These are phyloP conservation scores for Sarcophaga peregrina DNA, from an alignment of 1,140 invertebrate genomes.

Conservation along the genomic window DNA sequence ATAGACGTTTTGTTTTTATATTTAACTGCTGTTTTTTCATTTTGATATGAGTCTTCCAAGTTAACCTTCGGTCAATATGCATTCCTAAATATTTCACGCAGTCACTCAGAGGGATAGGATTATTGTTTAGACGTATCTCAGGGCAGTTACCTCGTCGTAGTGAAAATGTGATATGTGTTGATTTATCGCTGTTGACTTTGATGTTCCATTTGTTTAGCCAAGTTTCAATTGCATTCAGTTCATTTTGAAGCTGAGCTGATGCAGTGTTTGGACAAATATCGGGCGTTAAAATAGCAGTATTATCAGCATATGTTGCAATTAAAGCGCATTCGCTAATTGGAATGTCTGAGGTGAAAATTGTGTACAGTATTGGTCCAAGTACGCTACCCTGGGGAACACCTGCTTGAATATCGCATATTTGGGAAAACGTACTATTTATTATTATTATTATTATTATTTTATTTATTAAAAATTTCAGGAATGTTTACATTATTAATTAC, in stretches of 20 bases:
- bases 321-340: neutral
- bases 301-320: constrained; percentile 35
- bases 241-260: constrained; percentile 1
- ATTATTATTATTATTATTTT: no score
- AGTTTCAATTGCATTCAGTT: constrained; percentile 6
- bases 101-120: neutral
- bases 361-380: constrained; percentile 25
- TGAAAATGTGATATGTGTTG: neutral
- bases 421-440: neutral
- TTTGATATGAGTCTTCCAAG: constrained; percentile 27
- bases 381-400: constrained; percentile 24
- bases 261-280: neutral
- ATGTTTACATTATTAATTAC: no score
- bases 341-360: constrained; percentile 25
- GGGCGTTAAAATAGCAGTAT: constrained; percentile 3
- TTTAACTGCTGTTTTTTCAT: neutral
- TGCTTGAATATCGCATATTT: neutral
- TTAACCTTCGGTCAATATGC: neutral
- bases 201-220: constrained; percentile 33
- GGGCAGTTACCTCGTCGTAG: constrained; percentile 7
- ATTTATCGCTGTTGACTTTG: neutral
- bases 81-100: constrained; percentile 24
- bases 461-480: no score
- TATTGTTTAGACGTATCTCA: neutral
- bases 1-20: neutral